A percentile compares a stretch with the other conserved stretches of the same genome.
phyloP scores from a whole-genome alignment of 1,140 invertebrate genomes.

The Aleiodes sp. region DNA sequence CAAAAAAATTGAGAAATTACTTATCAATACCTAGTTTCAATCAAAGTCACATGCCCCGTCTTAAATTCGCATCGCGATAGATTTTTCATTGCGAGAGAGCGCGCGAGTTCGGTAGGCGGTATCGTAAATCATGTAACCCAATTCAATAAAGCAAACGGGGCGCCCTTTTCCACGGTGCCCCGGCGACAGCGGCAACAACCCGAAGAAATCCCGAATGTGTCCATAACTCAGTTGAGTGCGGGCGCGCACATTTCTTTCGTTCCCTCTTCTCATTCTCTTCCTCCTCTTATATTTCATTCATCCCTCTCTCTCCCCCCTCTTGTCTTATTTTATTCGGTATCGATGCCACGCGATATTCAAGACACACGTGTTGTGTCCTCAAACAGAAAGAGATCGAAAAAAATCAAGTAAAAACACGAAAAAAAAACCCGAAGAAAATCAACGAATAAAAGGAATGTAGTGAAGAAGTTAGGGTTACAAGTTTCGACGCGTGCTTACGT shows the following conservation, averaged over 20 bases:
- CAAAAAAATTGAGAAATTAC: no score
- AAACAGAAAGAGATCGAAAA: not conserved
- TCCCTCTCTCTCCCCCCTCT: not conserved
- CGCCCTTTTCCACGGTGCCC: constrained; percentile 40
- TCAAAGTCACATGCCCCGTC: no score
- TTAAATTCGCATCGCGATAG: no score
- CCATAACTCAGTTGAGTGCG: constrained; percentile 30
- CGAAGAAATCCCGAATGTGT: constrained; percentile 21
- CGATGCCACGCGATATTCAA: not conserved
- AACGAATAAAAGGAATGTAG: not conserved
- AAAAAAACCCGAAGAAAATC: not conserved
- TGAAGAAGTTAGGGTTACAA: not conserved
- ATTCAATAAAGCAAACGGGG: constrained; percentile 54
- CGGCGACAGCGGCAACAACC: constrained; percentile 8
- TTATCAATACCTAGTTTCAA: no score
- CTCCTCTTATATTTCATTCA: not conserved
- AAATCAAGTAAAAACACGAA: not conserved
- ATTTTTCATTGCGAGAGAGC: no score
- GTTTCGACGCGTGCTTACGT: constrained; percentile 35
- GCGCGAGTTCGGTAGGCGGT: constrained; percentile 46
- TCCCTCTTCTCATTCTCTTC: constrained; percentile 19
- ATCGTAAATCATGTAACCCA: constrained; percentile 58
- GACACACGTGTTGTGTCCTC: constrained; percentile 2
- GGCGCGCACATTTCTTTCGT: constrained; percentile 41
- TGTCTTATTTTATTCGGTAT: not conserved